Base-by-base conservation (phyloP, 2,797 vertebrate species). In the Eulemur coronatus region DNA sequence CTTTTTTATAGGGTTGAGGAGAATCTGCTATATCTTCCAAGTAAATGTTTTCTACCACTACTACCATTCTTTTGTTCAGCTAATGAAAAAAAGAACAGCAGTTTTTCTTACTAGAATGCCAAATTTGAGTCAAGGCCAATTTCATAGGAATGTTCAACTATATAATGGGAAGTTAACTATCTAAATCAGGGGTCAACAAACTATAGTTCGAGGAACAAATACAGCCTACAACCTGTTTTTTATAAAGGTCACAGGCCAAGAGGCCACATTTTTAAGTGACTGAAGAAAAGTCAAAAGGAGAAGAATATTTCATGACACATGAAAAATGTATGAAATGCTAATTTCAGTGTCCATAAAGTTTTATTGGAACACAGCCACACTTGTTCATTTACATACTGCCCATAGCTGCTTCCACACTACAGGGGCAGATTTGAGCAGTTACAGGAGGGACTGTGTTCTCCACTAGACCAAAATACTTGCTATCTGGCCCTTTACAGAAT, bases 231-330 rank as follows among this genome's bases (percentile, higher is more conserved):
- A 0, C 78, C 61, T 84, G 55, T 79, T 84, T 95, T 95, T 75
- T 86, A 8, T 50, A 57, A 88, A 88, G 43, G 55, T 50, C 22
- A 7, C 35, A 87, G 46, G 65, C 55, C 73, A 79, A 17, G n/a
- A 79, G 35, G 35, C n/a, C 55, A 79, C 9, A n/a, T 84, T 94
- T 92, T 84, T 84, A 89, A 97, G 50, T 73, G 30, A 88, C 13
- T 89, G 38, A 86, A 82, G 87, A 85, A 97, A 90, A 93, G 55
- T 38, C 41, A 80, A 91, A 69, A 80, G 80, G 57, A 48, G 48
- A 63, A 59, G 38, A 69, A 65, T 43, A 81, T 41, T 80, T 86
- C 26, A n/a, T 86, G 28, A 18, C 17, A 59, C 14, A 33, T 82
- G 38, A 78, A 78, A 95, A 94, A 70, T 84, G 46, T 59, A 4